Percentiles rank a stretch among this genome's conserved stretches.
These are phyloP conservation scores for Philereme vetulata DNA, from an alignment of 2,888 invertebrate genomes.

Conservation along the genomic window DNA sequence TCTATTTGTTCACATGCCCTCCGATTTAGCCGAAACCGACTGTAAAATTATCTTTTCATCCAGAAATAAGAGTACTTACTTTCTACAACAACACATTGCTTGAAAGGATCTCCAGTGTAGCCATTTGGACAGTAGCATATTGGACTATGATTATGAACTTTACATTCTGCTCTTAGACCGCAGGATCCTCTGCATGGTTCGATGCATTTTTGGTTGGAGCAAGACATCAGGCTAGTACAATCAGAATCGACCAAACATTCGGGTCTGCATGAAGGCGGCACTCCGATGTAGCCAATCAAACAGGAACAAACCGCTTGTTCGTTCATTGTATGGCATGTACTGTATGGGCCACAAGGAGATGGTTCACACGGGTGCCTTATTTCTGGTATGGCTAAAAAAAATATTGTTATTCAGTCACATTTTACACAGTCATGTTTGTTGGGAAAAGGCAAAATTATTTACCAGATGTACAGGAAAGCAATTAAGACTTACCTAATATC, in stretches of 20 bases:
- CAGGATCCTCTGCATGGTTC: constrained; percentile 93
- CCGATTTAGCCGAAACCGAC: too few relatives aligned
- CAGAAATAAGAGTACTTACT: constrained; percentile 49
- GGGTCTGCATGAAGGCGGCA: constrained; percentile 90
- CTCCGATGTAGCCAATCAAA: constrained; percentile 88
- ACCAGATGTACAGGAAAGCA: not conserved
- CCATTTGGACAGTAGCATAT: constrained; percentile 91
- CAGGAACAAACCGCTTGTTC: constrained; percentile 89
- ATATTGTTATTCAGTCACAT: not conserved
- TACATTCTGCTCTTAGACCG: constrained; percentile 90
- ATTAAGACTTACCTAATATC: constrained; percentile 69
- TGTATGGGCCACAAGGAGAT: constrained; percentile 91
- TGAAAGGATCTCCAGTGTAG: constrained; percentile 92
- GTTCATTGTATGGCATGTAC: constrained; percentile 85
- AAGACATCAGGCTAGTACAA: constrained; percentile 89
- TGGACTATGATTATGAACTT: constrained; percentile 92
- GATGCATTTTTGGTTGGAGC: constrained; percentile 90
- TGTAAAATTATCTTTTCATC: too few relatives aligned
- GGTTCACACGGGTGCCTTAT: constrained; percentile 85
- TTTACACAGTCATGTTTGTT: not conserved
- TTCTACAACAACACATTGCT: constrained; percentile 79
- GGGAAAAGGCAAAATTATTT: not conserved
- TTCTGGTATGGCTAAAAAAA: constrained; percentile 52
- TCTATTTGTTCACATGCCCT: too few relatives aligned
- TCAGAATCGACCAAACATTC: constrained; percentile 93